phyloP scores from a whole-genome alignment of 2,797 vertebrate genomes.

The Otus scops region DNA sequence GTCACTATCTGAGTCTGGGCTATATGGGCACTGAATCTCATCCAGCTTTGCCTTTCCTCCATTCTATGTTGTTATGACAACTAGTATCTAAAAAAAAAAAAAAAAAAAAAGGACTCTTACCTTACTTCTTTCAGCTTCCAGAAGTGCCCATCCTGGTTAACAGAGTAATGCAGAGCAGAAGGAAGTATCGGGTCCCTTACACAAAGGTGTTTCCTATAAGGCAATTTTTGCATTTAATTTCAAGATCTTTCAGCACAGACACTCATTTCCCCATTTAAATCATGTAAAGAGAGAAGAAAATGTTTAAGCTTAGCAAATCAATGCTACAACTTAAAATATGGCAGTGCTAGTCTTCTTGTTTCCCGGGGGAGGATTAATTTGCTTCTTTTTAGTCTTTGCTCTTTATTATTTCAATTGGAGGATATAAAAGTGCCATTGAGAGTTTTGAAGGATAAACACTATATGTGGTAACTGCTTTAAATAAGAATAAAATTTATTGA shows the following conservation, averaged over 20 bases:
- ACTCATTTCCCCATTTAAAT: conserved; percentile 30
- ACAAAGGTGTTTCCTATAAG: conserved; percentile 21
- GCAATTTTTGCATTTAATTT: conserved; percentile 51
- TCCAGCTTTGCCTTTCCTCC: background rate
- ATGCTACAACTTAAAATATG: conserved; percentile 59
- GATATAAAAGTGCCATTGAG: conserved; percentile 72
- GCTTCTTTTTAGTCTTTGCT: conserved; percentile 71
- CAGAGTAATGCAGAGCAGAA: rapidly evolving
- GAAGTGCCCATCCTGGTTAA: background rate
- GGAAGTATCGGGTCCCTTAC: background rate
- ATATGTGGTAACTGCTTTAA: conserved; percentile 67
- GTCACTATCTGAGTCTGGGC: background rate
- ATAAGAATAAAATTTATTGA: conserved; percentile 66
- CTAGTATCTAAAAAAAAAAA: background rate
- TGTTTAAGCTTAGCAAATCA: conserved; percentile 22
- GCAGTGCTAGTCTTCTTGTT: conserved; percentile 44
- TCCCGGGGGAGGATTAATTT: conserved; percentile 72
- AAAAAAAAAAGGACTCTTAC: background rate
- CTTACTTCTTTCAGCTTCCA: background rate
- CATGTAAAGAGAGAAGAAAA: conserved; percentile 29
- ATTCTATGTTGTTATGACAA: background rate
- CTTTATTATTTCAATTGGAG: conserved; percentile 75
- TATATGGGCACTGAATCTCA: background rate
- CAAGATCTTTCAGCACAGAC: conserved; percentile 29
- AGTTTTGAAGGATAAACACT: conserved; percentile 72